phyloP scores from a whole-genome alignment of 2,113 vertebrate species.

The Brienomyrus brachyistius region DNA sequence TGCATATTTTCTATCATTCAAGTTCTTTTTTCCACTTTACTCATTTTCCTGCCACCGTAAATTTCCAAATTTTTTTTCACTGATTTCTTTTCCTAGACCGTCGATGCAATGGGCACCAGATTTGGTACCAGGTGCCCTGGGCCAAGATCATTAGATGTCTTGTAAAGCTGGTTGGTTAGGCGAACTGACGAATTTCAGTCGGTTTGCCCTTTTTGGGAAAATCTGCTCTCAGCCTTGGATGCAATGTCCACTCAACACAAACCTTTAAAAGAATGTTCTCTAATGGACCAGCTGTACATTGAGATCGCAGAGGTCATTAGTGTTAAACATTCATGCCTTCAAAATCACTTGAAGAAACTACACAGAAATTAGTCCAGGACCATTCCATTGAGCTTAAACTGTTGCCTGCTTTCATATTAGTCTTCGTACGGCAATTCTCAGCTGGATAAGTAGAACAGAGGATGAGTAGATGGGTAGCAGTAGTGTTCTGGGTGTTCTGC shows the following conservation, averaged over 20 bases:
- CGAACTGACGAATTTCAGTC: neutral
- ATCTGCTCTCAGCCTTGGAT: neutral
- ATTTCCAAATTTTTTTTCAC: neutral
- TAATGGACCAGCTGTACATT: neutral
- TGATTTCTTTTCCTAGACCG: neutral
- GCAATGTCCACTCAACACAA: neutral
- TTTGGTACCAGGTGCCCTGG: neutral
- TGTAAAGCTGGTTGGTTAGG: neutral
- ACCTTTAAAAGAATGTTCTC: neutral
- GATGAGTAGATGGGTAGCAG: too few species aligned
- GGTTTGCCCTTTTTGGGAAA: neutral
- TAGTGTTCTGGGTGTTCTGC: too few species aligned
- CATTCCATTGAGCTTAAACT: neutral
- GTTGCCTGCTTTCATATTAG: neutral
- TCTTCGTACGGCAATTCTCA: neutral
- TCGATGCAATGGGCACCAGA: neutral
- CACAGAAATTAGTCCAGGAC: neutral
- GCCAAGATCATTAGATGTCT: neutral
- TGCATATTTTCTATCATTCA: neutral
- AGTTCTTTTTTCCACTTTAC: neutral
- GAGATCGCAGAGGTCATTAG: neutral
- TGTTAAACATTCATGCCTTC: neutral
- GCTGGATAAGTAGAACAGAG: neutral
- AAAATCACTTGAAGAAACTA: neutral
- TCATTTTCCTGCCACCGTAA: neutral